Conservation (phyloP, 35 echinoderm and acorn worm species). For the Apostichopus californicus region DNA sequence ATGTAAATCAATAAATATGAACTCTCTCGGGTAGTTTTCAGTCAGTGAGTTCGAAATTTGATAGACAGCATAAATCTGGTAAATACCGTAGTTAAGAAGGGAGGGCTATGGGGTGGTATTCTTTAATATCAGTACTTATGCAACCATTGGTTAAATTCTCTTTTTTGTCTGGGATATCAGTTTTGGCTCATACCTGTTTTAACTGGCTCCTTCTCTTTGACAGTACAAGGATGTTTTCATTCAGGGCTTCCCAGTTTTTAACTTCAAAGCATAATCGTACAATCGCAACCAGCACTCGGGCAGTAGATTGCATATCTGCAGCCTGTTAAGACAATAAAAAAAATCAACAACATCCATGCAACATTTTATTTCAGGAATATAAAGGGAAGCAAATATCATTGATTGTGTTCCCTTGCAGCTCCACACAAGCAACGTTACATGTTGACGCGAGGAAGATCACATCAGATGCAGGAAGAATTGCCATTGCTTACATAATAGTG, state of each 20-base stretch:
- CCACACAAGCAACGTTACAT: too few relatives aligned
- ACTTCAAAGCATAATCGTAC: slow-evolving; percentile 85
- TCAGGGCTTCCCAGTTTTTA: slow-evolving; percentile 80
- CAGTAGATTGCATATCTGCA: slow-evolving; percentile 96
- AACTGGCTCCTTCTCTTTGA: slow-evolving; percentile 95
- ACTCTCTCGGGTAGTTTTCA: too few relatives aligned
- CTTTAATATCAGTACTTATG: neutral
- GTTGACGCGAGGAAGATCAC: too few relatives aligned
- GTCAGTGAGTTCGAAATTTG: too few relatives aligned
- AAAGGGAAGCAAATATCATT: neutral
- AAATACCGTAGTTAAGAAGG: neutral
- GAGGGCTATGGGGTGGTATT: neutral
- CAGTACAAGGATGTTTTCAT: slow-evolving; percentile 90
- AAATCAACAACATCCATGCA: neutral
- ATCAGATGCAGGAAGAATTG: too few relatives aligned
- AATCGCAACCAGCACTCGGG: slow-evolving; percentile 84
- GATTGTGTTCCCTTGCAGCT: too few relatives aligned
- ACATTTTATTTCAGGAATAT: neutral
- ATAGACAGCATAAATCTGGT: too few relatives aligned
- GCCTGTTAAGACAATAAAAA: slow-evolving; percentile 61
- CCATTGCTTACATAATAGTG: too few relatives aligned
- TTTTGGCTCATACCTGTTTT: slow-evolving; percentile 72
- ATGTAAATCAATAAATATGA: too few relatives aligned
- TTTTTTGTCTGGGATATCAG: neutral
- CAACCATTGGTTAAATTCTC: neutral